These are phyloP conservation scores for Syndactyla subalaris DNA, from an alignment of 2,797 vertebrate species.

Conservation along the genomic window DNA sequence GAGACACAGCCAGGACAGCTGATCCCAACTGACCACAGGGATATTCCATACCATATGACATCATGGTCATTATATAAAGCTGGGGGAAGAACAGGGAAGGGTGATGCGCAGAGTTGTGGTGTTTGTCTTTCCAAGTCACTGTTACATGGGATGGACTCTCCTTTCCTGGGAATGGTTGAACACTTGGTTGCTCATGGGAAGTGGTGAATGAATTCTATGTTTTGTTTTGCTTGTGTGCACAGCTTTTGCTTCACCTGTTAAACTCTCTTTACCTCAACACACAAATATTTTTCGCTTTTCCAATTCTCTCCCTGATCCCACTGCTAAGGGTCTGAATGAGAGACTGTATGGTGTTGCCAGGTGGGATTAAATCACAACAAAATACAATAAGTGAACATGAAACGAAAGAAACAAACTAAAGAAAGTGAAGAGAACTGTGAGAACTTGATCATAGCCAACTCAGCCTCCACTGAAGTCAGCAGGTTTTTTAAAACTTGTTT, in stretches of 20 bases:
- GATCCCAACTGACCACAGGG: background rate
- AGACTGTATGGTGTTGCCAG: background rate
- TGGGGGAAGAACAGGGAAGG: background rate
- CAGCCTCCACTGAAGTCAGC: background rate
- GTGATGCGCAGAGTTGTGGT: background rate
- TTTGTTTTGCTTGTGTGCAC: background rate
- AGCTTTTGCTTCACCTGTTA: background rate
- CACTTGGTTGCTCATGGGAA: background rate
- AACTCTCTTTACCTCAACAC: background rate
- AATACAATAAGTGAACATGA: background rate
- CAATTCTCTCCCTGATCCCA: background rate
- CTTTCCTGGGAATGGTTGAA: background rate
- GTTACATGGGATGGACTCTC: accelerated
- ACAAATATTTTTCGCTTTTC: background rate
- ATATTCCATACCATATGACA: background rate
- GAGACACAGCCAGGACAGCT: background rate
- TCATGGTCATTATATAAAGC: background rate
- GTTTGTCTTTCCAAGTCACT: background rate
- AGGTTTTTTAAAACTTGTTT: background rate
- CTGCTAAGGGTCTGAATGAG: background rate
- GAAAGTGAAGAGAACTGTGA: background rate
- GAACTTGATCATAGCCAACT: background rate
- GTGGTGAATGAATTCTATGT: background rate
- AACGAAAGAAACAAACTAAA: background rate
- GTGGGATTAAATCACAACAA: background rate